Conservation (phyloP, 2,113 vertebrate genomes). For the Sigmodon hispidus region DNA sequence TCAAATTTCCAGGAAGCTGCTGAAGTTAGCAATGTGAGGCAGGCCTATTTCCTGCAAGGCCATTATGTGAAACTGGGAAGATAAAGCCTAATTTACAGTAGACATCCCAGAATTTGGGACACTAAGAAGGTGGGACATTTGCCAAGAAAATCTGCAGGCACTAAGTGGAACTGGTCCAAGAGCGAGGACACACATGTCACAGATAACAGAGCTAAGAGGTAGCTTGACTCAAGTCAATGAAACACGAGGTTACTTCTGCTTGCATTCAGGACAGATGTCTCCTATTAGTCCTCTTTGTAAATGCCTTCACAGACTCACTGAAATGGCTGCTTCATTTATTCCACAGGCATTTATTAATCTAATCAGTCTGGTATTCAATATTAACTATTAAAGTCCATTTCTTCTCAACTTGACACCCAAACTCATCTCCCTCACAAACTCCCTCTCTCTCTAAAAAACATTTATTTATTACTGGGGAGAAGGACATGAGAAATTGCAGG, state of each 20-base stretch:
- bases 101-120: background rate
- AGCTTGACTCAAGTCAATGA: background rate
- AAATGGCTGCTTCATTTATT: background rate
- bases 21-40: background rate
- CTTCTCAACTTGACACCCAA: background rate
- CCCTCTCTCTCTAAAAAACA: background rate
- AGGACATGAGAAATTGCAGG: background rate
- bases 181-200: background rate
- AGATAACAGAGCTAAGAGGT: background rate
- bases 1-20: background rate
- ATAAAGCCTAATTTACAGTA: background rate
- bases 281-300: background rate
- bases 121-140: background rate
- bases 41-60: background rate
- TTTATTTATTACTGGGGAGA: background rate
- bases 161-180: background rate
- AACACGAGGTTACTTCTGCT: background rate
- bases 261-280: background rate
- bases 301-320: background rate
- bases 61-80: background rate
- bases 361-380: background rate
- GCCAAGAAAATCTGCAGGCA: background rate
- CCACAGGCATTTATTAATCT: background rate
- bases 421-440: rapidly evolving
- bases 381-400: background rate